Percentiles rank a stretch among this genome's conserved stretches.
phyloP scores from a whole-genome alignment of 2,888 invertebrate genomes.

The Antheraea assamensis region DNA sequence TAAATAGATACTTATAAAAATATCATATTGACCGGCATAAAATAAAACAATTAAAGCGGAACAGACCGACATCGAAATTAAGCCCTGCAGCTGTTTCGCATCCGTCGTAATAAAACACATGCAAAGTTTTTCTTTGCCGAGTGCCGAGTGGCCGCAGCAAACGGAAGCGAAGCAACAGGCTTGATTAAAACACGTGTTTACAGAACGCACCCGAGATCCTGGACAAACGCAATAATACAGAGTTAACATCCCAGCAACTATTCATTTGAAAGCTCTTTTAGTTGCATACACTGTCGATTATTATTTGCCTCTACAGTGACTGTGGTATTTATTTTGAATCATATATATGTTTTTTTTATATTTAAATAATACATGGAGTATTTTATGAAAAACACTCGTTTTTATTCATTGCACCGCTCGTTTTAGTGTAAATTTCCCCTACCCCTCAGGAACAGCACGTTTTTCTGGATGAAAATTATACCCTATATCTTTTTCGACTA shows the following conservation, averaged over 20 bases:
- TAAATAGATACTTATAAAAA: conserved; percentile 34
- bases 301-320: conserved; percentile 16
- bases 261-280: conserved; percentile 17
- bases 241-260: conserved; percentile 22
- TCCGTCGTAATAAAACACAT: conserved; percentile 81
- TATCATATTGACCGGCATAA: conserved; percentile 51
- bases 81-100: conserved; percentile 69
- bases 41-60: conserved; percentile 72
- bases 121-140: conserved; percentile 81
- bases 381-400: too few relatives aligned
- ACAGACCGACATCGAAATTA: conserved; percentile 72
- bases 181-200: conserved; percentile 82
- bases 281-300: background rate
- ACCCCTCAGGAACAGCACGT: too few relatives aligned
- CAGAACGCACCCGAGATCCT: conserved; percentile 71
- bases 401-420: background rate
- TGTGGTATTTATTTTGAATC: background rate
- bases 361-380: background rate
- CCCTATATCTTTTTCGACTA: too few relatives aligned
- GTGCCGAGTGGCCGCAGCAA: conserved; percentile 69
- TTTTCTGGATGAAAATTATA: too few relatives aligned
- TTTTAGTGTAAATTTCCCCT: background rate
- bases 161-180: conserved; percentile 80
- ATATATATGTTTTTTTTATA: background rate
- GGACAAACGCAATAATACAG: conserved; percentile 67